Evolutionary conservation across 2,888 invertebrate species (phyloP), one percentile per base, ranked within the genome.

Genomic region (Melanostoma scalare): DNA sequence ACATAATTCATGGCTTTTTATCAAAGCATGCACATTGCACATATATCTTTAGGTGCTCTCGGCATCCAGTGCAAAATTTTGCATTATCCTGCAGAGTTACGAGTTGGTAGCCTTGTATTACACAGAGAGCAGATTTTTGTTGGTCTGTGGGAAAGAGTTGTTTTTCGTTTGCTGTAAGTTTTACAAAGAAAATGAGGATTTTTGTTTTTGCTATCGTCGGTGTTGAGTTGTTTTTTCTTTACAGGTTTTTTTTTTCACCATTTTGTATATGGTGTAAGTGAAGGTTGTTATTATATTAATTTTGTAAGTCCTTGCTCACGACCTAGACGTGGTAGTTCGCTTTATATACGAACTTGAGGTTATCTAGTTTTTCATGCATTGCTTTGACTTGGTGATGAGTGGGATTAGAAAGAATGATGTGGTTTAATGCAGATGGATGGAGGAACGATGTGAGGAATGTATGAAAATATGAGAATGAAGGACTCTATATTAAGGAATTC

Each of bases 1-100:
- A 61, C 53, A 74, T 73, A 79, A 74, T 74, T 74, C 60, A 60
- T 55, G 67, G 55, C 36, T 61, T 61, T 20, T 61, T 68, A 73
- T 61, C 68, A 79, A 79, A 79, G 52, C 42, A 33, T 30, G 46
- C 20, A 61, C 46, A 61, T 46, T 61, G 61, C 61, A 68, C 68
- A 65, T 71, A 73, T 61, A 79, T 68, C 44, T 74, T 61, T 61
- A 40, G 44, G 42, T 52, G 50, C 10, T 69, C 46, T 46, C 20
- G 46, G 46, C 46, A 36, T 68, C 36, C 30, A 6, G 33, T 6
- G 42, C 4, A 8, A 35, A 31, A 60, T 60, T 35, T 48, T 36
- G 2, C 58, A 48, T 58, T 69, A 56, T 31, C 55, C 48, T 69
- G 38, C 8, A 20, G 35, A 36, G 56, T 33, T 69, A 56, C 20